Evolutionary conservation across 2,797 vertebrate species (phyloP), one percentile per base, ranked within the genome.

Genomic region (Luscinia megarhynchos): DNA sequence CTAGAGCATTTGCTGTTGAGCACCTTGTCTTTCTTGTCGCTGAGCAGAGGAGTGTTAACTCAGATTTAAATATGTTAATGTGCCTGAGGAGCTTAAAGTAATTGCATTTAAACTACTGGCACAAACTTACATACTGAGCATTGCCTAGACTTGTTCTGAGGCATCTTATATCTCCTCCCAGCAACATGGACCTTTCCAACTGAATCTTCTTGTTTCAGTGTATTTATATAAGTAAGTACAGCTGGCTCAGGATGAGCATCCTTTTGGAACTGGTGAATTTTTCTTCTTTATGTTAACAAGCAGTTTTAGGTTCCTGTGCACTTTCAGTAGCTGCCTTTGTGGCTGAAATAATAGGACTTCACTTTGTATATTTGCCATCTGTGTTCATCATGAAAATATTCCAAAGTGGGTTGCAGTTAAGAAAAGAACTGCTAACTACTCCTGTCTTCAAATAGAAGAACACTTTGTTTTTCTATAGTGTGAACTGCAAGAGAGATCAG

Each of bases 121-220:
- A 5, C 30, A 78, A 78, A 43, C 27, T 34, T 72, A 21, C 0
- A 21, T 26, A 16, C 19, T 72, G 13, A 61, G 8, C 6, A 0
- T 58, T 66, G 6, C 32, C 84, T 81, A 53, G 43, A 30, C 17
- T 76, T 75, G 6, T 4, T 96, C 40, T 48, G 11, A 64, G 69
- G 24, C 12, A 17, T 77, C 17, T 61, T 90, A 13, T 5, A 9
- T 26, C 24, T 89, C 21, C 2, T 77, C 6, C 24, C 29, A 63
- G 73, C n/a, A 68, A 30, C 21, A 29, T 84, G 58, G 32, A 81
- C 30, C 15, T 89, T 89, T 83, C 16, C 8, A 5, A 5, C 12
- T 70, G 7, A 26, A 32, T 73, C 6, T 62, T 81, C 24, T 69
- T 40, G 15, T 84, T 88, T 73, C 36, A 75, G 27, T 54, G 21